Conservation (phyloP, 2,113 vertebrate genomes). For the Conger conger region DNA sequence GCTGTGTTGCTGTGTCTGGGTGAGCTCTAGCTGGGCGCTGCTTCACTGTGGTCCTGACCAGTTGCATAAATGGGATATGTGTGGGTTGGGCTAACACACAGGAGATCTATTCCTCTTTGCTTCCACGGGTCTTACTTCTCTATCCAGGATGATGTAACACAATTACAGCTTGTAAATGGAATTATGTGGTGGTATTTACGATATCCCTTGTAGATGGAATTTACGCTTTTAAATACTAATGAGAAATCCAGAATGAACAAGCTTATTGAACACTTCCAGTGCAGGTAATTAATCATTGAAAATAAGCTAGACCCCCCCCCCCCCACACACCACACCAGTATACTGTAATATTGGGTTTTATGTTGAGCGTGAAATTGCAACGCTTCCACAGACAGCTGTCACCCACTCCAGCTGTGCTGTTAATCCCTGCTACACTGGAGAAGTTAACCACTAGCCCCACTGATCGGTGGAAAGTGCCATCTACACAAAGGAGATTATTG, state of each 20-base stretch:
- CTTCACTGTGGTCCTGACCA: neutral
- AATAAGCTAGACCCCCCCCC: neutral
- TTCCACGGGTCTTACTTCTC: neutral
- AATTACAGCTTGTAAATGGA: neutral
- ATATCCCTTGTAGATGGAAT: too few species aligned
- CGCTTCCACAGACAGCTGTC: neutral
- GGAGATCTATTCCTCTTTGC: neutral
- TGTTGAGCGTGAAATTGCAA: neutral
- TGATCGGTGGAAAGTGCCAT: neutral
- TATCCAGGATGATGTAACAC: neutral
- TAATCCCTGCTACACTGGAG: neutral
- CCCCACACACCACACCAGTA: neutral
- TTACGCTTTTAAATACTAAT: neutral
- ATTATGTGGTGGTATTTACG: too few species aligned
- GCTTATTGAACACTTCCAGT: neutral
- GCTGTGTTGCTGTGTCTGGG: neutral
- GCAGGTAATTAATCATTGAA: neutral
- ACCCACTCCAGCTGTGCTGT: neutral
- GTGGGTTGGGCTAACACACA: neutral
- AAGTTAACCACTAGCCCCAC: neutral
- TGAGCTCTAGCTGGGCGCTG: too few species aligned
- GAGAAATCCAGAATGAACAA: neutral
- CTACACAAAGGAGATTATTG: constrained; percentile 7
- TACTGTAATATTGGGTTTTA: neutral
- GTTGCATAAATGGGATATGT: neutral